These are phyloP conservation scores for Actias luna DNA, from an alignment of 2,888 invertebrate species.

Conservation along the genomic window DNA sequence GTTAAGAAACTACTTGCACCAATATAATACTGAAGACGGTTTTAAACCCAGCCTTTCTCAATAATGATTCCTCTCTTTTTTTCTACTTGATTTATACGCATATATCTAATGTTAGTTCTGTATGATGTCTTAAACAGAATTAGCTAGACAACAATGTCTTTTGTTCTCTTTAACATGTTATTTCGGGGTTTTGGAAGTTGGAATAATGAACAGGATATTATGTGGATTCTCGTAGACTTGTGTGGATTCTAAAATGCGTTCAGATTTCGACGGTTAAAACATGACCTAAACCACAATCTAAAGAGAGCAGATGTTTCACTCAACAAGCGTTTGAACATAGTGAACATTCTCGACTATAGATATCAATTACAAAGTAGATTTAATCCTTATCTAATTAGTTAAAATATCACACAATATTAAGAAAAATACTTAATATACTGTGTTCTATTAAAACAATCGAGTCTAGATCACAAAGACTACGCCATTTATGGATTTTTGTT, in stretches of 20 bases:
- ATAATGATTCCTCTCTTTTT: not conserved
- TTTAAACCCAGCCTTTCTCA: not conserved
- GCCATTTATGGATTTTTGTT: no score
- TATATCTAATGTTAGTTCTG: not conserved
- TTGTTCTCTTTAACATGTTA: not conserved
- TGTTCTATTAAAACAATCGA: no score
- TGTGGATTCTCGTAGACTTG: no score
- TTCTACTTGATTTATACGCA: not conserved
- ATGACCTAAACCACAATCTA: not conserved
- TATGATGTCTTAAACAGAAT: not conserved
- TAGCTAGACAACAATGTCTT: not conserved
- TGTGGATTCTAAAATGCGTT: no score
- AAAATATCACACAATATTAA: no score
- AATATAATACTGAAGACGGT: not conserved
- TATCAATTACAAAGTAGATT: no score
- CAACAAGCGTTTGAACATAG: not conserved
- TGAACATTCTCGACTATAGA: no score
- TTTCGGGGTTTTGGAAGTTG: no score
- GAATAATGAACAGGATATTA: no score
- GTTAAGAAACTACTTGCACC: not conserved
- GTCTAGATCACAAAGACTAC: no score
- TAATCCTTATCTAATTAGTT: no score
- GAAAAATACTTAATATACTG: no score
- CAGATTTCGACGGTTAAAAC: not conserved
- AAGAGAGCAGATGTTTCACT: not conserved